Base-by-base conservation (phyloP, 2,888 invertebrate genomes). In the Augochlorella aurata region DNA sequence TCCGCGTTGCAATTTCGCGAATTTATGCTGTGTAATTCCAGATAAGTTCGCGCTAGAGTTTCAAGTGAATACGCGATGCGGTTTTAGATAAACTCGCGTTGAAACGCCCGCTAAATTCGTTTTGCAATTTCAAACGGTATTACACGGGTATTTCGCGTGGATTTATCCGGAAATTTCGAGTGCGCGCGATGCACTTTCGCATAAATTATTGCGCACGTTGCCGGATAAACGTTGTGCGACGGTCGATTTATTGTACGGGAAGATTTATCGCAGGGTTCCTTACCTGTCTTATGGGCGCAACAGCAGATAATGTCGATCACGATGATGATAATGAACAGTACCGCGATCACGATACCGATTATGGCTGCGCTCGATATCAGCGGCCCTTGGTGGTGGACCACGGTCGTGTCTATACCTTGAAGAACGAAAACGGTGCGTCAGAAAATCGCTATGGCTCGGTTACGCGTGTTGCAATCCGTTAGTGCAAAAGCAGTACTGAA, bases 271-370 rank as follows among this genome's bases (percentile, higher is more conserved):
- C 3, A 1, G 14, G n/a, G 16, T 44, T 72, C 65, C 72, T 76
- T 52, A 94, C 94, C 95, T 88, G 95, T 95, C 89, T 95, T 94
- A 89, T 95, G 95, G 83, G 95, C 94, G 94, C 96, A 95, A 93
- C 96, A 97, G 92, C 98, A 98, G 58, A 97, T 95, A 12, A 98
- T 94, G 93, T 99, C 99, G 89, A 98, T 96, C 87, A 95, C 92
- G 88, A 95, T 91, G 82, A 95, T 93, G 85, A 98, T 95, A 89
- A 98, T 94, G 82, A 98, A 94, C 84, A 98, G 95, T 86, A 97
- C 94, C 63, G 96, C 97, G 81, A 98, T 95, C 50, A 98, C 97
- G 89, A 98, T 96, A 84, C 97, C 97, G 89, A 98, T 97, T 90
- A 98, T 97, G 78, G 97, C 95, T 18, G 96, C 96, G 90, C 96